A percentile compares a stretch with the other conserved stretches of the same genome.
Conservation (phyloP, 2,797 vertebrate species). For the Aeoliscus strigatus region DNA sequence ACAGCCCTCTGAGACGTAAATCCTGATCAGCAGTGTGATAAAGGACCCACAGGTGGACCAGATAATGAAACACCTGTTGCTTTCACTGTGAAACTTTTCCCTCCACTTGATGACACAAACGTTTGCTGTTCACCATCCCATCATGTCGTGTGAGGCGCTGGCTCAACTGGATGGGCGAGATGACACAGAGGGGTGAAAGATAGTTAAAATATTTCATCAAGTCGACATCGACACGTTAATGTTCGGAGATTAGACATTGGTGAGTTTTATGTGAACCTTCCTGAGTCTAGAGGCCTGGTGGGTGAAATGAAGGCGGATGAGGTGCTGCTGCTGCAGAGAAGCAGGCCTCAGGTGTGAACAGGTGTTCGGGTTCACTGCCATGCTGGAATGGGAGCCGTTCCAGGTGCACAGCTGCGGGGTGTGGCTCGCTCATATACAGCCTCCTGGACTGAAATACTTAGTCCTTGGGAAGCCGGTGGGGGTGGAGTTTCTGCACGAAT, state of each 20-base stretch:
- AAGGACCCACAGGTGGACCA: slow-evolving; percentile 10
- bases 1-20: slow-evolving; percentile 16
- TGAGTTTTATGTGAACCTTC: slow-evolving; percentile 12
- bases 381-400: slow-evolving; percentile 74
- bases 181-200: slow-evolving; percentile 25
- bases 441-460: slow-evolving; percentile 59
- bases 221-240: slow-evolving; percentile 8
- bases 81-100: slow-evolving; percentile 7
- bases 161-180: slow-evolving; percentile 40
- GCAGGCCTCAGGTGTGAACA: slow-evolving; percentile 75
- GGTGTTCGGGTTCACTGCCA: slow-evolving; percentile 77
- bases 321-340: slow-evolving; percentile 54
- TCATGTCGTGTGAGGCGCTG: slow-evolving; percentile 10
- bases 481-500: slow-evolving; percentile 53
- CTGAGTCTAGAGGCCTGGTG: slow-evolving; percentile 46
- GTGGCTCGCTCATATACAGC: slow-evolving; percentile 55
- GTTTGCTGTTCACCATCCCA: slow-evolving; percentile 14
- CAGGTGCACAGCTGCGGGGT: slow-evolving; percentile 77
- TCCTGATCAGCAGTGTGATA: slow-evolving; percentile 8
- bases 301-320: slow-evolving; percentile 56
- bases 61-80: slow-evolving; percentile 18
- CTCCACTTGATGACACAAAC: neutral
- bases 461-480: slow-evolving; percentile 42
- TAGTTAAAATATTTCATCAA: slow-evolving; percentile 22
- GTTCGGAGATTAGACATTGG: too few relatives aligned